Evolutionary conservation across 2,797 vertebrate genomes (phyloP).

Genomic region (Hypotaenidia okinawae): DNA sequence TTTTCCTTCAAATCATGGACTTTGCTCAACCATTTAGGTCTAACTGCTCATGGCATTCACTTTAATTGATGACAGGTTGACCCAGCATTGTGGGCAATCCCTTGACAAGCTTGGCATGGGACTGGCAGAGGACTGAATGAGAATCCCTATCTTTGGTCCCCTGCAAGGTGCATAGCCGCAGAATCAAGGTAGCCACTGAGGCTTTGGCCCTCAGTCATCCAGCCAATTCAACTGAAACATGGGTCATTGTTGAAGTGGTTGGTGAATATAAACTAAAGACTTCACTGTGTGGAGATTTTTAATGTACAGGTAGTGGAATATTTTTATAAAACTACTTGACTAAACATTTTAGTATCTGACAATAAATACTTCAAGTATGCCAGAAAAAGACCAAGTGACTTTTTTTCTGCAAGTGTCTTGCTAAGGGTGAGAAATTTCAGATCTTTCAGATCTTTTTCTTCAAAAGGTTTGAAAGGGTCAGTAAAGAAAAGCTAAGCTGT

Average conservation of each 20-base stretch:
- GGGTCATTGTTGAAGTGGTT: background rate
- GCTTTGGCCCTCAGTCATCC: background rate
- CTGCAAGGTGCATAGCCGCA: background rate
- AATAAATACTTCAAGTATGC: background rate
- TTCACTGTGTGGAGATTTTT: background rate
- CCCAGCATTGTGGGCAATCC: background rate
- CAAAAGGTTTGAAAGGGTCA: conserved; percentile 13
- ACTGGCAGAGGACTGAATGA: background rate
- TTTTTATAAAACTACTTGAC: background rate
- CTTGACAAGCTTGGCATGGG: background rate
- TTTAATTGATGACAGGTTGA: background rate
- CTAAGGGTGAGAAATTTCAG: conserved; percentile 29
- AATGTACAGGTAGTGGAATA: background rate
- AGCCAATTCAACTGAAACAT: background rate
- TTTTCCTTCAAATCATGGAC: accelerated
- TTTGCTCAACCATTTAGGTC: background rate
- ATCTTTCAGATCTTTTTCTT: conserved; percentile 24
- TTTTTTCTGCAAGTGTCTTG: background rate
- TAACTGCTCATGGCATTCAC: background rate
- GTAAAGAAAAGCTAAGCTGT: conserved; percentile 19
- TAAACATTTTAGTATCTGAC: background rate
- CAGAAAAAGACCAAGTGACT: background rate
- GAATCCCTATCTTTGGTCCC: background rate
- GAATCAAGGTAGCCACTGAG: background rate
- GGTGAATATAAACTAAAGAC: background rate